phyloP scores from a whole-genome alignment of 2,113 vertebrate genomes.

The Glaucomys volans region DNA sequence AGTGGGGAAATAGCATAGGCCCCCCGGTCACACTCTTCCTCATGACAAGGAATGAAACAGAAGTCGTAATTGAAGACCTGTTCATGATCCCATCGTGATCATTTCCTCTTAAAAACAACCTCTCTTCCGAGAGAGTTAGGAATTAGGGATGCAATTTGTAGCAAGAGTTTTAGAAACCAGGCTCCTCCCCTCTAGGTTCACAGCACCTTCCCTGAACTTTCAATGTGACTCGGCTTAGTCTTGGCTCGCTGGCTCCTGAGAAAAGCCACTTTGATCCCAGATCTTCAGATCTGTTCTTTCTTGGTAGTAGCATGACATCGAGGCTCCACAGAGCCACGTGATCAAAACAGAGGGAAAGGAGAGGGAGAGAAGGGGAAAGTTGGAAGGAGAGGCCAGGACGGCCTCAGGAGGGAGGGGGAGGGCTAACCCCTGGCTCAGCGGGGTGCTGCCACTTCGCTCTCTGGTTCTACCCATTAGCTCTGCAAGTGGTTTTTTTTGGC shows the following conservation, averaged over 20 bases:
- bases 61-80: not conserved
- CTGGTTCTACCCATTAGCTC: conserved; percentile 63
- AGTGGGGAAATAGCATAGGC: not conserved
- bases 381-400: fast-evolving
- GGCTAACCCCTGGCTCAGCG: not conserved
- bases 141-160: not conserved
- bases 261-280: not conserved
- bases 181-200: not conserved
- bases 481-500: conserved; percentile 61
- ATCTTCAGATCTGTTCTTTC: not conserved
- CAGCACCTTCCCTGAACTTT: not conserved
- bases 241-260: not conserved
- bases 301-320: not conserved
- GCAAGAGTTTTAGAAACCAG: conserved; percentile 35
- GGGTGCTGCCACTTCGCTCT: conserved; percentile 19
- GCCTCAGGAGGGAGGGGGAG: fast-evolving
- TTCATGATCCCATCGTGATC: not conserved
- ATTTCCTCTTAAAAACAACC: conserved; percentile 5
- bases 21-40: not conserved
- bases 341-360: not conserved
- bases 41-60: not conserved
- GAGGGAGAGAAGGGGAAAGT: fast-evolving
- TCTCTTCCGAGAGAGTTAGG: not conserved
- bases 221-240: not conserved
- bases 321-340: not conserved